Evolutionary conservation across 2,888 invertebrate genomes (phyloP), one percentile per base, ranked within the genome.

Genomic region (Graphium colonna): DNA sequence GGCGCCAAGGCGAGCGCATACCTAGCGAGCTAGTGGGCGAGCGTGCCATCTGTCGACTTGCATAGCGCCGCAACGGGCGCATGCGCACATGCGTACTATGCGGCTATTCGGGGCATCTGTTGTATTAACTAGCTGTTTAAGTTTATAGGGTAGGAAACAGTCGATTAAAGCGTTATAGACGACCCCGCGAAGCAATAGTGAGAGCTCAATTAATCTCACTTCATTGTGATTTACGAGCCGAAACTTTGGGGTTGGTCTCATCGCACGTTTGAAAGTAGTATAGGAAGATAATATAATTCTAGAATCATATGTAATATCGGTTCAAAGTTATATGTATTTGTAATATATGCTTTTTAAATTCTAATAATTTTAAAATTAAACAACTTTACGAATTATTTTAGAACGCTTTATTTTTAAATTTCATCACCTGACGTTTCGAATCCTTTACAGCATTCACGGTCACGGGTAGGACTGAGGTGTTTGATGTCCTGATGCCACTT

Each of bases 11-110:
- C 42, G 49, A 41, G 48, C 47, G 16, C 46, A 67, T 57, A 60
- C 65, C 62, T 68, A 54, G 62, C 69, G 78, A 80, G 80, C 80
- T 77, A 77, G 73, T 68, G 83, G 81, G 77, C 82, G 82, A 79
- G 80, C 73, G 56, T 58, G 67, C 82, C 83, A 84, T 83, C 82
- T 84, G 83, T 80, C 78, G 76, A 51, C 52, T 58, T 59, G 38
- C 28, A 16, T 5, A n/a, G 36, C 33, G 7, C 36, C 21, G 9
- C 7, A 13, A 33, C 33, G 3, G 8, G 33, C 33, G 9, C 33
- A 33, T n/a, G 33, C n/a, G 33, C 33, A 33, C 33, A 33, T n/a
- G n/a, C 12, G 36, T 12, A 5, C 13, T n/a, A n/a, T 36, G 4
- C 12, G n/a, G 36, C 31, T 40, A 40, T 45, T 51, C 15, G 39